Base-by-base conservation (phyloP, 2,888 invertebrate species). In the Biston betularia region DNA sequence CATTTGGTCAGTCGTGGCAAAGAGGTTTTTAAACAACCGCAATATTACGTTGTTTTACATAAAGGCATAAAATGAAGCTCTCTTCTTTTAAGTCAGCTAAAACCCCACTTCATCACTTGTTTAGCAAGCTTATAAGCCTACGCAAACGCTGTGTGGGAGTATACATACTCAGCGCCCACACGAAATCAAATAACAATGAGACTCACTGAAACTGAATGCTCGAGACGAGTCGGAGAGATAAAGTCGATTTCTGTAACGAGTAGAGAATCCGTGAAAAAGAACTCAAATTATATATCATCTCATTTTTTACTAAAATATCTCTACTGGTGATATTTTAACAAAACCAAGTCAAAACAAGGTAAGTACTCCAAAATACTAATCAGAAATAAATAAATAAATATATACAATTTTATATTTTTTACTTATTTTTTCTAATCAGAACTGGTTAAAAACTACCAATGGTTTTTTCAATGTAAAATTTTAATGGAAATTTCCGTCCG, bases 171-270 rank as follows among this genome's bases (percentile, higher is more conserved):
- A 24, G 24, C 44, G 7, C 64, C 64, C 49, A 65, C 64, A 48
- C 44, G n/a, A 35, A 54, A 49, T 59, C 59, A 54, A 55, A 58
- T 59, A 63, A 59, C 59, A 65, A 59, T 33, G 54, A 49, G 34
- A 9, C 33, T 59, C 15, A 3, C 54, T 35, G 59, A 52, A 52
- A 52, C 64, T 55, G 55, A 44, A 35, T 49, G 38, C 50, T 65
- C 11, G 24, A 45, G 40, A 45, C n/a, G 3, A 65, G 59, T 14
- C 0, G 0, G 8, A 35, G 60, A 50, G 59, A 33, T 42, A 7
- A 6, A 8, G 64, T 34, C 34, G 33, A 33, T 15, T 24, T 15
- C 10, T 45, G 12, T 58, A 11, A 64, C 63, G 40, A 55, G 11
- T 33, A 6, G 6, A 38, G 9, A 34, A 7, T 45, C 24, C 24